These are phyloP conservation scores for Trachurus trachurus DNA, from an alignment of 2,797 vertebrate species.

Conservation along the genomic window DNA sequence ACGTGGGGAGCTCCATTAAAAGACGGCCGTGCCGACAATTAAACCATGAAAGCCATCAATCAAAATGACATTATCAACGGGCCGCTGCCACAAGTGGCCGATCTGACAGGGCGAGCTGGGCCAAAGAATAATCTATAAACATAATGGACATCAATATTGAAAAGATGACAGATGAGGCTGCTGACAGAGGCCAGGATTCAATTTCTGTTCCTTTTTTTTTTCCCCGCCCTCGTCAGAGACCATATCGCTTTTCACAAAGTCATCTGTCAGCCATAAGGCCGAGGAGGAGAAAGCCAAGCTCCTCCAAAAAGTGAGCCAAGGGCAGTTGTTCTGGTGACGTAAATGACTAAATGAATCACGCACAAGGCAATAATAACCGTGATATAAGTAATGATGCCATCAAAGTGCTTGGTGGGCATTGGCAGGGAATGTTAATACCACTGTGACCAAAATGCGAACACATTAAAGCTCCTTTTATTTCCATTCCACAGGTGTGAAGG, in stretches of 20 bases:
- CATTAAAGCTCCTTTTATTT: not conserved
- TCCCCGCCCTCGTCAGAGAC: conserved; percentile 55
- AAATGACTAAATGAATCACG: conserved; percentile 77
- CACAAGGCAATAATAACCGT: conserved; percentile 57
- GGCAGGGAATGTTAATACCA: conserved; percentile 24
- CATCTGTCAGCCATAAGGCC: conserved; percentile 75
- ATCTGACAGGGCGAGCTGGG: conserved; percentile 65
- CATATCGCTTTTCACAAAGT: conserved; percentile 74
- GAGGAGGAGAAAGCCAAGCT: conserved; percentile 66
- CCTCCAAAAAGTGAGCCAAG: conserved; percentile 72
- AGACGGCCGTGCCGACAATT: conserved; percentile 74
- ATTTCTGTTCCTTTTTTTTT: conserved; percentile 75
- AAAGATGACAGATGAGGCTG: conserved; percentile 83
- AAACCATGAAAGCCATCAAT: conserved; percentile 78
- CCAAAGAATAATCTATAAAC: conserved; percentile 79
- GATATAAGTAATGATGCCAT: conserved; percentile 73
- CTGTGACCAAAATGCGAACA: conserved; percentile 21
- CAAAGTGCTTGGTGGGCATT: conserved; percentile 55
- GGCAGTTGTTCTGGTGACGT: conserved; percentile 72
- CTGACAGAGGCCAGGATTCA: conserved; percentile 75
- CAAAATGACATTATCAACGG: conserved; percentile 76
- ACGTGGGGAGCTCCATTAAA: conserved; percentile 67
- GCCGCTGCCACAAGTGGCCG: conserved; percentile 70
- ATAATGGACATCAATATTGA: conserved; percentile 83
- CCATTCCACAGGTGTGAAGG: not conserved